phyloP scores from a whole-genome alignment of 2,888 invertebrate genomes.

The Taenaris catops region DNA sequence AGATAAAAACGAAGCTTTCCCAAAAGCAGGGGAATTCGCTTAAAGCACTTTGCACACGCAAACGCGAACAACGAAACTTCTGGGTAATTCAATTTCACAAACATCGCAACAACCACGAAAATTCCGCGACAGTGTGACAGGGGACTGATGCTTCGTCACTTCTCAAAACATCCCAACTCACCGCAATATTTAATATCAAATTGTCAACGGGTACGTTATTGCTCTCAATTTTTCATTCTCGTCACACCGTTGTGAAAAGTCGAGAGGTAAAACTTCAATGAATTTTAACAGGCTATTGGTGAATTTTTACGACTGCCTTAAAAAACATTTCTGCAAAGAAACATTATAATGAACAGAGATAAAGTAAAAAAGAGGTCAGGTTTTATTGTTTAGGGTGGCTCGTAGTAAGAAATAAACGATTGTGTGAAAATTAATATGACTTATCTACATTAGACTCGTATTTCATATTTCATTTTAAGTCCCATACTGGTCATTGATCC shows the following conservation, averaged over 20 bases:
- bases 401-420: no score
- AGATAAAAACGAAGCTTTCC: neutral
- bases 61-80: constrained; percentile 1
- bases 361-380: no score
- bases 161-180: constrained; percentile 15
- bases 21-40: neutral
- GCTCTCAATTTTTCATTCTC: constrained; percentile 21
- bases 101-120: neutral
- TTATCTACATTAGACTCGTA: no score
- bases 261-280: constrained; percentile 3
- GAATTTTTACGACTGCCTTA: no score
- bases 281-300: constrained; percentile 1
- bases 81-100: neutral
- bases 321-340: no score
- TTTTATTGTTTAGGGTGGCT: no score
- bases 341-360: no score
- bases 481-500: no score
- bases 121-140: constrained; percentile 13
- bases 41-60: neutral
- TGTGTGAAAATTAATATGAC: no score
- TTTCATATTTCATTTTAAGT: no score
- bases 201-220: constrained; percentile 21
- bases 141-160: constrained; percentile 18
- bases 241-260: neutral
- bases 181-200: constrained; percentile 23